These are phyloP conservation scores for Drosophila mayaguana DNA, from an alignment of 2,888 invertebrate genomes.

Conservation along the genomic window DNA sequence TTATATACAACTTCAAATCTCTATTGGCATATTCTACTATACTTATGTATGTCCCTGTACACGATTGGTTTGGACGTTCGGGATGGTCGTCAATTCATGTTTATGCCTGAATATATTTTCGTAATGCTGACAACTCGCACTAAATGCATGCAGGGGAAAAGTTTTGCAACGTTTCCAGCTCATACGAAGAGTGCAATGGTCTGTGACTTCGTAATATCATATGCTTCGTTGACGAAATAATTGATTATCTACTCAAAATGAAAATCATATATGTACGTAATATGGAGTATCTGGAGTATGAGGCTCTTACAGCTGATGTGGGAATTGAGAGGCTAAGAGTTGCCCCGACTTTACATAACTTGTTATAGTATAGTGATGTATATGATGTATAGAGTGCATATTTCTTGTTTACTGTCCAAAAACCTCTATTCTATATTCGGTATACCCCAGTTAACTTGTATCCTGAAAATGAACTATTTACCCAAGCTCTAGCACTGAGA, in stretches of 20 bases:
- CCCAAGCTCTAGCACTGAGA: background rate
- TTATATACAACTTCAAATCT: too few relatives aligned
- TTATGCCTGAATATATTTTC: background rate
- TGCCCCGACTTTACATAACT: too few relatives aligned
- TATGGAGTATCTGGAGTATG: background rate
- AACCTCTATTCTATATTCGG: too few relatives aligned
- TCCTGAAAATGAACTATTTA: too few relatives aligned
- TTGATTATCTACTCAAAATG: background rate
- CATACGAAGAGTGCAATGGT: conserved; percentile 43
- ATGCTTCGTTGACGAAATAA: background rate
- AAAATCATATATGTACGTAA: too few relatives aligned
- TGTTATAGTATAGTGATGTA: too few relatives aligned
- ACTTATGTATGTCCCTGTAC: background rate
- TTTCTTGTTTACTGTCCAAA: too few relatives aligned
- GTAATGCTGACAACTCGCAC: background rate
- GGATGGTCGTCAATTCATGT: background rate
- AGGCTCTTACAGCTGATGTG: background rate
- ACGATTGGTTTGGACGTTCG: background rate
- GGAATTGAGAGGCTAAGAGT: background rate
- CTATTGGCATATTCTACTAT: too few relatives aligned
- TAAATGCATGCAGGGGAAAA: background rate
- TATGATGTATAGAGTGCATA: too few relatives aligned
- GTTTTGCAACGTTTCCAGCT: conserved; percentile 12
- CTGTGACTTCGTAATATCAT: conserved; percentile 38
- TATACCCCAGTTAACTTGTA: too few relatives aligned